phyloP scores from a whole-genome alignment of 1,140 invertebrate species.

The Drosophila mauritiana region DNA sequence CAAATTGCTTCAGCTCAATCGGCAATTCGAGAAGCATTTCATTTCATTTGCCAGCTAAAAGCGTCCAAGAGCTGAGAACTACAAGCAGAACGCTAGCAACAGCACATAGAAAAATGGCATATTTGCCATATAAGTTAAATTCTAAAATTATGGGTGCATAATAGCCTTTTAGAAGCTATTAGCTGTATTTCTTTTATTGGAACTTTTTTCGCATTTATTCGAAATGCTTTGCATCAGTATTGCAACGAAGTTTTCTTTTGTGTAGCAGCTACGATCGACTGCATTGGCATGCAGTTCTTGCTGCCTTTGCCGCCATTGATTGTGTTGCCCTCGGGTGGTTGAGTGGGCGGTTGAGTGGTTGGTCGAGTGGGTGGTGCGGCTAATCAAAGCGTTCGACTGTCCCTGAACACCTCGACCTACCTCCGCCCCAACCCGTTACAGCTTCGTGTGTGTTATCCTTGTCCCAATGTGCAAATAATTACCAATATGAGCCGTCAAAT shows the following conservation, averaged over 20 bases:
- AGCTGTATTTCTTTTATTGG: too few relatives aligned
- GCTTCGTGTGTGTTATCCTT: slow-evolving; percentile 24
- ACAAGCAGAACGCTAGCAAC: slow-evolving; percentile 12
- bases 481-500: slow-evolving; percentile 78
- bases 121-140: not conserved
- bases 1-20: slow-evolving; percentile 66
- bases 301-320: slow-evolving; percentile 17
- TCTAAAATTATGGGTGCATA: too few relatives aligned
- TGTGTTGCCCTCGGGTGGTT: slow-evolving; percentile 26
- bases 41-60: slow-evolving; percentile 68
- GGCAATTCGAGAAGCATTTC: slow-evolving; percentile 56
- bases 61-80: slow-evolving; percentile 22
- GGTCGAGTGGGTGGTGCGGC: slow-evolving; percentile 10
- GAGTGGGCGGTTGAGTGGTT: not conserved
- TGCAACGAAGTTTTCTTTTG: not conserved
- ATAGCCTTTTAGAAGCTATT: too few relatives aligned
- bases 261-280: slow-evolving; percentile 21
- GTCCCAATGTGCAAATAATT: slow-evolving; percentile 72
- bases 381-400: slow-evolving; percentile 60
- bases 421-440: not conserved
- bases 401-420: slow-evolving; percentile 15
- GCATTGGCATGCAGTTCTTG: slow-evolving; percentile 46
- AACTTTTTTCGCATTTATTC: not conserved
- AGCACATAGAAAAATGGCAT: slow-evolving; percentile 6
- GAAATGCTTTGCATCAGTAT: fast-evolving